A percentile compares a stretch with the other conserved stretches of the same genome.
Conservation (phyloP, 2,888 invertebrate species). For the Exephanes ischioxanthus region DNA sequence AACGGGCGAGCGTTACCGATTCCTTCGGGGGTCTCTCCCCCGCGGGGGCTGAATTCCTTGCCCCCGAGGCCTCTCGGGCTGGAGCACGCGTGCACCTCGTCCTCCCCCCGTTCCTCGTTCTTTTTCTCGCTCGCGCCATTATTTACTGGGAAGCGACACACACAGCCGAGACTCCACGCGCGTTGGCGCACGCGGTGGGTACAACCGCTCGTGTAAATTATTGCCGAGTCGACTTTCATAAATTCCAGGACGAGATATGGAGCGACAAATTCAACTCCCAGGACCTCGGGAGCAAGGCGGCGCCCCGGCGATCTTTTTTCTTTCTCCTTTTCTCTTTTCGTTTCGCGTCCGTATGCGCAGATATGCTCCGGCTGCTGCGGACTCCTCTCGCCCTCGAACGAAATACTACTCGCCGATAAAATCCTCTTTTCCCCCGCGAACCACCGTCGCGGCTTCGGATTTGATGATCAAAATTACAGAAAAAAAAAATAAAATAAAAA, state of each 20-base stretch:
- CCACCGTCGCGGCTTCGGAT: too few relatives aligned
- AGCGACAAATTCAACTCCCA: conserved; percentile 81
- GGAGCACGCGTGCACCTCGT: conserved; percentile 28
- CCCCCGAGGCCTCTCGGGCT: not conserved
- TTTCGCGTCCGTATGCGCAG: not conserved
- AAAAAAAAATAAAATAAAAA: too few relatives aligned
- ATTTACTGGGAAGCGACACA: conserved; percentile 72
- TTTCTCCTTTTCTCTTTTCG: not conserved
- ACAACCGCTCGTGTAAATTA: conserved; percentile 76
- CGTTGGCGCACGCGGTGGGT: conserved; percentile 49
- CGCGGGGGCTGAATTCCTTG: conserved; percentile 52
- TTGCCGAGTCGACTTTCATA: conserved; percentile 78
- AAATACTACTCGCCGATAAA: not conserved
- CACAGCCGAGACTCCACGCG: conserved; percentile 49
- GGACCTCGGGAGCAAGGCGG: conserved; percentile 69
- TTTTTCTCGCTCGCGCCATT: conserved; percentile 75
- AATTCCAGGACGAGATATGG: conserved; percentile 80
- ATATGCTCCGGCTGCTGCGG: not conserved
- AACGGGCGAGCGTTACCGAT: conserved; percentile 45
- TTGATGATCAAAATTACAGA: too few relatives aligned
- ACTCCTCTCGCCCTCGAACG: not conserved
- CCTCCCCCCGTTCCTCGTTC: conserved; percentile 47
- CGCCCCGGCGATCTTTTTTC: conserved; percentile 62
- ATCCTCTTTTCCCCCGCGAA: too few relatives aligned
- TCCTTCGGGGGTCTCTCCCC: conserved; percentile 3